Evolutionary conservation across 2,113 vertebrate species (phyloP).

Genomic region (Sialia sialis): DNA sequence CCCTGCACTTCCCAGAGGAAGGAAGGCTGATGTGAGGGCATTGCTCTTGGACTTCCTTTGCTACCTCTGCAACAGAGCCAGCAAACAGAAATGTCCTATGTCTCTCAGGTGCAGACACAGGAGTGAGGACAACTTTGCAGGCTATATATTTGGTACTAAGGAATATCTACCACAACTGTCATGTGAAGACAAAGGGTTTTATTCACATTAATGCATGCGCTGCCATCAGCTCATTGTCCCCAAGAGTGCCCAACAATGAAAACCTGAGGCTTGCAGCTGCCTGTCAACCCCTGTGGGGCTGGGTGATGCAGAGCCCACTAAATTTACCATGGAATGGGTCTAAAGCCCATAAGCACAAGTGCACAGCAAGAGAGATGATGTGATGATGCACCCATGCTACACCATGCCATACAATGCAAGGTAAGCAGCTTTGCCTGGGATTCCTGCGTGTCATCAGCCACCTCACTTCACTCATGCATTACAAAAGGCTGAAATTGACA

Average conservation of each 20-base stretch:
- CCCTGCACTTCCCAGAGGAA: not conserved
- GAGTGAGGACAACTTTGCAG: not conserved
- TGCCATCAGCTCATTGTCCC: not conserved
- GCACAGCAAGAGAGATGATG: not conserved
- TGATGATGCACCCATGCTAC: not conserved
- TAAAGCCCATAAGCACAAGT: fast-evolving
- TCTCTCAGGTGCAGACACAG: not conserved
- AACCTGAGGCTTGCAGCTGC: not conserved
- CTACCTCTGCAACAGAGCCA: not conserved
- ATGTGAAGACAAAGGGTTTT: not conserved
- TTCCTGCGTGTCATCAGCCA: not conserved
- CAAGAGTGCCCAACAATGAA: not conserved
- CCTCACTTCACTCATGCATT: not conserved
- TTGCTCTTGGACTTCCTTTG: not conserved
- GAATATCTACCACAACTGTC: not conserved
- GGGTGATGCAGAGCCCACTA: no score
- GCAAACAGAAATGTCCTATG: not conserved
- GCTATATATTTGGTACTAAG: not conserved
- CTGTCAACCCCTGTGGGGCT: fast-evolving
- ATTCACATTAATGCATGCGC: not conserved
- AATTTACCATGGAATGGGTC: fast-evolving
- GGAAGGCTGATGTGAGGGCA: not conserved
- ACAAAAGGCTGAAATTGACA: not conserved
- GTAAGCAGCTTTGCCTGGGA: not conserved
- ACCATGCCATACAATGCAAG: not conserved